A percentile compares a stretch with the other conserved stretches of the same genome.
phyloP scores from a whole-genome alignment of 2,888 invertebrate species.

The Argyresthia goedartella region DNA sequence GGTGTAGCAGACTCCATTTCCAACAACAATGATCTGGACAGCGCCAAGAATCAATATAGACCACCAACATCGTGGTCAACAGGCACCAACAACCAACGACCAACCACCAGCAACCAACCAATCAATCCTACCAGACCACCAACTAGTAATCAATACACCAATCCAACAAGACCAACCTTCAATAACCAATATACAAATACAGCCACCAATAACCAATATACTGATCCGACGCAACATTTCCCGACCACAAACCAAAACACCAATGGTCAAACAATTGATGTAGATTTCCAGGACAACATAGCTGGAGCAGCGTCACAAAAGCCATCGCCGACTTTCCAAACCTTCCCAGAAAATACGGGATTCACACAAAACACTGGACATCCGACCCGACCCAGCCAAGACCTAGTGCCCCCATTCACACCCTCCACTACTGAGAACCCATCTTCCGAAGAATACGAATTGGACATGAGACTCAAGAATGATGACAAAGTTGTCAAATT shows the following conservation, averaged over 20 bases:
- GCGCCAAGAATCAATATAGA: constrained; percentile 56
- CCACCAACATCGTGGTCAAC: constrained; percentile 71
- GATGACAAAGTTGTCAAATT: constrained; percentile 46
- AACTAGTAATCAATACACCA: constrained; percentile 1
- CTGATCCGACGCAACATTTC: constrained; percentile 13
- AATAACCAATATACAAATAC: not conserved
- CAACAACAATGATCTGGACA: constrained; percentile 46
- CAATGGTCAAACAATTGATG: not conserved
- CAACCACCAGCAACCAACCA: constrained; percentile 12
- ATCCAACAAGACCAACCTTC: not conserved
- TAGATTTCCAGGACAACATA: constrained; percentile 7
- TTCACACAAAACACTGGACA: constrained; percentile 10
- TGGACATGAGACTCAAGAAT: constrained; percentile 26
- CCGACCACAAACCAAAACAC: not conserved
- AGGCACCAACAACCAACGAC: constrained; percentile 22
- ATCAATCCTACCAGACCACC: not conserved
- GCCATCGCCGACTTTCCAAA: constrained; percentile 28
- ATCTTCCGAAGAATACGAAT: constrained; percentile 25
- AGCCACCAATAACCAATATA: constrained; percentile 14
- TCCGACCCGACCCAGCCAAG: constrained; percentile 23
- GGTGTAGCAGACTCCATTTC: constrained; percentile 53
- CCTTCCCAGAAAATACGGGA: constrained; percentile 15
- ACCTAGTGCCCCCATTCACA: constrained; percentile 32
- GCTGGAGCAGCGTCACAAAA: constrained; percentile 34
- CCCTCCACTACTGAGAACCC: constrained; percentile 29